A percentile compares a stretch with the other conserved stretches of the same genome.
Conservation (phyloP, 1,140 invertebrate genomes). For the Drosophila tsacasi region DNA sequence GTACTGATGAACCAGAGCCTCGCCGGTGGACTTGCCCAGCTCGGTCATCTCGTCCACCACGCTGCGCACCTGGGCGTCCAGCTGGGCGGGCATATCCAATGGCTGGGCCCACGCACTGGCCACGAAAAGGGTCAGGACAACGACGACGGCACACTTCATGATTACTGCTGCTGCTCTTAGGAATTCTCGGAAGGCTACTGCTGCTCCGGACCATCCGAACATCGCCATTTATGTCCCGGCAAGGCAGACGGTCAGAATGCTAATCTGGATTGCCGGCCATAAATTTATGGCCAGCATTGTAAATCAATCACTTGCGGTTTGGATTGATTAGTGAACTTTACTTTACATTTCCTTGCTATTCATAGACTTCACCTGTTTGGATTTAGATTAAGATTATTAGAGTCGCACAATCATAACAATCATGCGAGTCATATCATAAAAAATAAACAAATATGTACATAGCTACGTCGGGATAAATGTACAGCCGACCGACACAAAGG, state of each 20-base stretch:
- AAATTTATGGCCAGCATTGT: conserved; percentile 22
- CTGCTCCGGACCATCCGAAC: neutral
- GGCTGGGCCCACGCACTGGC: conserved; percentile 47
- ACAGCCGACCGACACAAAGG: neutral
- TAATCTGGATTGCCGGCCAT: conserved; percentile 39
- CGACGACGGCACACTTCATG: conserved; percentile 50
- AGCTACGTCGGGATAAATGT: neutral
- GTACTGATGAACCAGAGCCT: conserved; percentile 58
- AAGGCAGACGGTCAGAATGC: conserved; percentile 4
- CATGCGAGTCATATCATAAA: neutral
- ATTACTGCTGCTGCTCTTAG: neutral
- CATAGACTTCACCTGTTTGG: conserved; percentile 23
- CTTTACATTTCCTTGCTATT: conserved; percentile 42
- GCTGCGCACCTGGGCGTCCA: conserved; percentile 43
- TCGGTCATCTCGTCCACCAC: conserved; percentile 58
- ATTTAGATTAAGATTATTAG: conserved; percentile 27
- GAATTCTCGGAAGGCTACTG: conserved; percentile 15
- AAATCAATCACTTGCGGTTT: conserved; percentile 34
- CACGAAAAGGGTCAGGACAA: conserved; percentile 44
- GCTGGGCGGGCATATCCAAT: conserved; percentile 31
- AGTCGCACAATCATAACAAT: conserved; percentile 15
- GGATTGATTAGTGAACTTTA: conserved; percentile 41
- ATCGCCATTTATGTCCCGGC: conserved; percentile 26
- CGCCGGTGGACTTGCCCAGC: conserved; percentile 55
- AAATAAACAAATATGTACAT: conserved; percentile 9